Percentiles rank a stretch among this genome's conserved stretches.
Evolutionary conservation across 37 sponge, comb jelly and placozoan species (phyloP).

Genomic region (Chondrilla cf. caribensis): DNA sequence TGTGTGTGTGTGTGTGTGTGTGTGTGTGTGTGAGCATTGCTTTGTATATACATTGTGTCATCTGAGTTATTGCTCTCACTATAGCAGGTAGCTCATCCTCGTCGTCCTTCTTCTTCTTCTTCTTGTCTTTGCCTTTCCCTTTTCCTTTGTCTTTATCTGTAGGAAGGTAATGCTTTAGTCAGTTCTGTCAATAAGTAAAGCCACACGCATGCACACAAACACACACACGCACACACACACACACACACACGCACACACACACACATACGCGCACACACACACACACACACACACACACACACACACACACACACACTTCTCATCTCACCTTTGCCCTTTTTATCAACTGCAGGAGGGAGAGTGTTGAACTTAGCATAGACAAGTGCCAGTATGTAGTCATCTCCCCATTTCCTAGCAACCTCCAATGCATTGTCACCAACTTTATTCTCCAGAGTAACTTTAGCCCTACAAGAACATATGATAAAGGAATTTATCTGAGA

Average conservation of each 20-base stretch:
- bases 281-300: slow-evolving; percentile 22
- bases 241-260: slow-evolving; percentile 17
- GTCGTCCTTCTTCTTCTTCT: slow-evolving; percentile 45
- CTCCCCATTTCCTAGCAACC: slow-evolving; percentile 81
- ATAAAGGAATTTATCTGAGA: neutral
- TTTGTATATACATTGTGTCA: too few species aligned
- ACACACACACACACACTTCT: slow-evolving; percentile 23
- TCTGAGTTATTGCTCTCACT: too few species aligned
- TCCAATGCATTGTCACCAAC: slow-evolving; percentile 72
- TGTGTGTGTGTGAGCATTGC: too few species aligned
- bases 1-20: too few species aligned
- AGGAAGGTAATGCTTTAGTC: neutral
- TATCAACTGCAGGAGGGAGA: slow-evolving; percentile 53
- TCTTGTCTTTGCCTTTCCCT: slow-evolving; percentile 35
- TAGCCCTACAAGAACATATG: slow-evolving; percentile 46
- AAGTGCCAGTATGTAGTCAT: slow-evolving; percentile 71
- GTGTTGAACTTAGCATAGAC: slow-evolving; percentile 52
- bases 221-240: too few species aligned
- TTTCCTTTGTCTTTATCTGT: slow-evolving; percentile 26
- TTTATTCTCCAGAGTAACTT: slow-evolving; percentile 64
- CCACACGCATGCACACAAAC: neutral
- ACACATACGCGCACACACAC: slow-evolving; percentile 26
- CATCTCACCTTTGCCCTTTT: slow-evolving; percentile 58
- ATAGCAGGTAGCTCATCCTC: slow-evolving; percentile 26
- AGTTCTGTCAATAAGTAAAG: neutral